Percentiles rank a stretch among this genome's conserved stretches.
Evolutionary conservation across 2,888 invertebrate genomes (phyloP).

Genomic region (Drosophila rellima): DNA sequence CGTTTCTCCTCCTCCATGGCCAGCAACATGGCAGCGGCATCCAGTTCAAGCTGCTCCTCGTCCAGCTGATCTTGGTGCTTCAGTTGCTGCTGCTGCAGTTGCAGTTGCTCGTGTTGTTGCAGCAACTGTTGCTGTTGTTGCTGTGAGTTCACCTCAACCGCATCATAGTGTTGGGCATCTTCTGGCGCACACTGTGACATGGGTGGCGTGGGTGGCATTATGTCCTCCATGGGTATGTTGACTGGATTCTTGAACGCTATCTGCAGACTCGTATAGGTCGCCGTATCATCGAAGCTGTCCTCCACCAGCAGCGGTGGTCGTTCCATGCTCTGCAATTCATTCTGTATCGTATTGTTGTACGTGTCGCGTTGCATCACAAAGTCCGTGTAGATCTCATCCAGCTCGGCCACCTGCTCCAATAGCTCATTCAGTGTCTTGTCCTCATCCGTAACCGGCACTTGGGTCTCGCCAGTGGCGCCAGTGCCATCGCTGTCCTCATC

Average conservation of each 20-base stretch:
- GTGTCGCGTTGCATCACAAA: conserved; percentile 88
- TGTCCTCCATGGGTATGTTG: conserved; percentile 89
- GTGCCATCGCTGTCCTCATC: conserved; percentile 55
- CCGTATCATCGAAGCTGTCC: conserved; percentile 91
- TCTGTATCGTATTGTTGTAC: conserved; percentile 80
- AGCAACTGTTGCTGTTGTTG: conserved; percentile 78
- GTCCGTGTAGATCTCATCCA: conserved; percentile 93
- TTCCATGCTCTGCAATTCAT: conserved; percentile 79
- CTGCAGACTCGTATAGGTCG: conserved; percentile 94
- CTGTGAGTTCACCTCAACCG: conserved; percentile 84
- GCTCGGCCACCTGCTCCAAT: conserved; percentile 91
- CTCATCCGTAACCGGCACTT: conserved; percentile 82
- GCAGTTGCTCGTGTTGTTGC: conserved; percentile 25
- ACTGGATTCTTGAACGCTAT: conserved; percentile 94
- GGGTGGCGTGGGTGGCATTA: conserved; percentile 86
- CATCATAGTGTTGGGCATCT: conserved; percentile 86
- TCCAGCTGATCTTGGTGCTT: conserved; percentile 7
- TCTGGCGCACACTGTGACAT: conserved; percentile 82
- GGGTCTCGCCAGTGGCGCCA: conserved; percentile 51
- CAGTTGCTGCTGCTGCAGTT: conserved; percentile 6
- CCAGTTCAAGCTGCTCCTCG: conserved; percentile 32
- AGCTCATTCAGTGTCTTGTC: conserved; percentile 90
- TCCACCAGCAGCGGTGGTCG: conserved; percentile 87
- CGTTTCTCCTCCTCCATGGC: conserved; percentile 88
- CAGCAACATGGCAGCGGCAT: conserved; percentile 20